Base-by-base conservation (phyloP, 2,113 vertebrate species). In the Phrynosoma platyrhinos region DNA sequence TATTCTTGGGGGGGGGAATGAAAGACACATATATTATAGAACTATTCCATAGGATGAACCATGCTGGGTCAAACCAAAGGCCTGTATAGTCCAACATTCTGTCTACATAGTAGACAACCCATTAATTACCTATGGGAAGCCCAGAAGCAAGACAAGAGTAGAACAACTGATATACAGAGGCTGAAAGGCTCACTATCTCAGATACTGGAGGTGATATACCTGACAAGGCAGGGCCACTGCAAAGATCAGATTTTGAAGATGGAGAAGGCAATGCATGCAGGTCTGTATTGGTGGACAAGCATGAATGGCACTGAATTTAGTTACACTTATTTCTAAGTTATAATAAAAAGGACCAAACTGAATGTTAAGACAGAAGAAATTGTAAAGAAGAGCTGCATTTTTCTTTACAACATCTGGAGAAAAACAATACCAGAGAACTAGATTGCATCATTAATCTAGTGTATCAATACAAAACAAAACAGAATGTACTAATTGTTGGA, bases 401-500 rank as follows among this genome's bases (percentile, higher is more conserved):
- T 32, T 64, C n/a, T 64, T 62, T 75, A 52, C 62, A 36, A 58
- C 53, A 82, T 76, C 36, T 64, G 58, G 55, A 82, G 21, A 30
- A 58, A n/a, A 16, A 32, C 71, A 81, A 81, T 74, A 68, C 68
- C 14, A 23, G 25, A 87, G 55, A 74, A 87, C 72, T 25, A 82
- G 53, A 47, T 64, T 9, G 36, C 71, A 74, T 66, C 27, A n/a
- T 82, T 82, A 87, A 82, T 82, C 64, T 87, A 18, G 79, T 12
- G 16, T 87, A 75, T 76, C 55, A 10, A 32, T 23, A 76, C 64
- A 42, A 64, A 87, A 87, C 79, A 87, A 47, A 76, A 52, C 64
- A 6, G 71, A 66, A 87, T 76, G 20, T 18, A 18, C 53, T 75
- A 87, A 82, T 87, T 82, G 75, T 82, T 87, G 23, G 78, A 20